These are phyloP conservation scores for Agonum fuliginosum DNA, from an alignment of 2,888 invertebrate genomes.

Conservation along the genomic window DNA sequence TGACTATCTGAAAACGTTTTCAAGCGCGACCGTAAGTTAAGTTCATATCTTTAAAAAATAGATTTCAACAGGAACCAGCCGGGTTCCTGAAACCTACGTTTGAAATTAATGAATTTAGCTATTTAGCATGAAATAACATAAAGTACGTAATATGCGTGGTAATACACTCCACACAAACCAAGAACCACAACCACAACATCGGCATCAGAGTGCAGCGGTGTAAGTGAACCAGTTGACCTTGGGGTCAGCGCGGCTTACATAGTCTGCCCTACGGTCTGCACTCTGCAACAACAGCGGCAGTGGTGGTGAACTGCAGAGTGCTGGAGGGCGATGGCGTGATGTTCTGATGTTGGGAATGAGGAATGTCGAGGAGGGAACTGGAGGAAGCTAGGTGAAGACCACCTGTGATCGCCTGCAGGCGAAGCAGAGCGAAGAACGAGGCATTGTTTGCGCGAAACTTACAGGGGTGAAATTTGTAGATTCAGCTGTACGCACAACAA, in stretches of 20 bases:
- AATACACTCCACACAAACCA: not conserved
- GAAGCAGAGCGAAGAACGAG: not conserved
- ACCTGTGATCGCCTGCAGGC: conserved; percentile 16
- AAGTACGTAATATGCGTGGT: conserved; percentile 37
- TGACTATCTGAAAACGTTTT: too few relatives aligned
- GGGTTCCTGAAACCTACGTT: too few relatives aligned
- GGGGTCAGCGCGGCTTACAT: conserved; percentile 43
- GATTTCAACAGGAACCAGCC: too few relatives aligned
- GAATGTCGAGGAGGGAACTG: not conserved
- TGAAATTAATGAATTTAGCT: too few relatives aligned
- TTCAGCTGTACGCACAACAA: not conserved
- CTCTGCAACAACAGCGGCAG: not conserved
- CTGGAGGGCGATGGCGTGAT: not conserved
- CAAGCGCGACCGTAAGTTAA: too few relatives aligned
- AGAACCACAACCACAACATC: not conserved
- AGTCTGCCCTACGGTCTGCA: conserved; percentile 28
- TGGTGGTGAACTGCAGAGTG: not conserved
- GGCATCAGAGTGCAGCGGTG: conserved; percentile 2
- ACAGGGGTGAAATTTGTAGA: not conserved
- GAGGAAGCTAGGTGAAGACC: conserved; percentile 4
- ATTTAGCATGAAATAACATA: too few relatives aligned
- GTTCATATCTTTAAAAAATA: too few relatives aligned
- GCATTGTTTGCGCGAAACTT: not conserved
- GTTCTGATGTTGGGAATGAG: not conserved
- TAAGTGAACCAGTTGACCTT: conserved; percentile 52